phyloP scores from a whole-genome alignment of 2,113 vertebrate species.

The Peromyscus leucopus region DNA sequence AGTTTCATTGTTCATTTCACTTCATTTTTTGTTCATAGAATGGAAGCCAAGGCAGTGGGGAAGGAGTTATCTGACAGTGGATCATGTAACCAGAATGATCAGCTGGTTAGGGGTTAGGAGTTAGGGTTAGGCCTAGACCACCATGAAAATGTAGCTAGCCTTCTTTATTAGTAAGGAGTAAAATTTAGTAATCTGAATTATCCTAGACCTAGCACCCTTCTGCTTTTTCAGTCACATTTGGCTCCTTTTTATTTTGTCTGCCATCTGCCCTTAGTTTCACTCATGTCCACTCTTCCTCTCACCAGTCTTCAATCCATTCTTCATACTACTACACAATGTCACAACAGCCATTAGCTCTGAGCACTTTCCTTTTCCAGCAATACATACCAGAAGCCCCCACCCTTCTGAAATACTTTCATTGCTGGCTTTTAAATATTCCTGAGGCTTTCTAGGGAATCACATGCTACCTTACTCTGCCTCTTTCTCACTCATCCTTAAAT shows the following conservation, averaged over 20 bases:
- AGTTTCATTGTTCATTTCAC: too few species aligned
- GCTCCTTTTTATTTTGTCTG: neutral
- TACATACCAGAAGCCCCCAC: too few species aligned
- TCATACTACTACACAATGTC: fast-evolving
- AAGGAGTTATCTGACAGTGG: too few species aligned
- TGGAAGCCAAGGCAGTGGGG: too few species aligned
- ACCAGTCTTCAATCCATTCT: neutral
- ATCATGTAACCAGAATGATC: too few species aligned
- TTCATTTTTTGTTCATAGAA: too few species aligned
- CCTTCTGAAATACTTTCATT: neutral
- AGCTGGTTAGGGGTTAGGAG: too few species aligned
- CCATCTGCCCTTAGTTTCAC: too few species aligned
- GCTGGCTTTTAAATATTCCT: neutral
- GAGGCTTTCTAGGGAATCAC: neutral
- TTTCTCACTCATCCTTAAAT: neutral
- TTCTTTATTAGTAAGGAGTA: neutral
- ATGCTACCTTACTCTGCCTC: neutral
- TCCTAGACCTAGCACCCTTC: neutral
- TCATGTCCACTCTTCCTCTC: neutral
- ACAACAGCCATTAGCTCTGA: fast-evolving
- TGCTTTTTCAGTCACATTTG: neutral
- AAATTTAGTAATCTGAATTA: neutral
- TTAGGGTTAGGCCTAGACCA: neutral
- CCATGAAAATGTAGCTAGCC: neutral
- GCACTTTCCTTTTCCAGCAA: neutral